Conservation (phyloP, 2,797 vertebrate genomes). For the Garrulus glandarius region DNA sequence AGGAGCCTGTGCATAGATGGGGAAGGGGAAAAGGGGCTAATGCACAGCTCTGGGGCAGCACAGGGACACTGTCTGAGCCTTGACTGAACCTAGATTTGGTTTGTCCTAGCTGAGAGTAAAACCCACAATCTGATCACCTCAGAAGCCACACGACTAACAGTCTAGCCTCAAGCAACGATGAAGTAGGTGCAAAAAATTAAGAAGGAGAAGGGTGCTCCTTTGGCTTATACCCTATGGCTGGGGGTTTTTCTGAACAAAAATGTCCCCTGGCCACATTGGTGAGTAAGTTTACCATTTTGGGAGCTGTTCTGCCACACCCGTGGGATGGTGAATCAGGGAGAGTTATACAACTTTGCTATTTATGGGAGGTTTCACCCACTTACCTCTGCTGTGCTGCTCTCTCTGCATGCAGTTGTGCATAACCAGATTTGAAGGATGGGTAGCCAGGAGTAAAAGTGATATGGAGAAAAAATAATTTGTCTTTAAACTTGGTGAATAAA, state of each 20-base stretch:
- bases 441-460: background rate
- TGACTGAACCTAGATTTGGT: accelerated
- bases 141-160: background rate
- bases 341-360: background rate
- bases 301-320: background rate
- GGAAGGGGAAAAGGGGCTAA: background rate
- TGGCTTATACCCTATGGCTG: background rate
- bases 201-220: background rate
- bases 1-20: background rate
- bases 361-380: background rate
- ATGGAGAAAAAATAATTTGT: background rate
- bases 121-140: background rate
- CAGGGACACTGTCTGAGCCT: background rate
- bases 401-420: background rate
- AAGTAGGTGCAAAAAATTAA: background rate
- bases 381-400: background rate
- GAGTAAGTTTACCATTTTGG: conserved; percentile 1
- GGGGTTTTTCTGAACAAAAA: background rate
- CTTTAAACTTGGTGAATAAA: background rate
- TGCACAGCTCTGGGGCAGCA: background rate
- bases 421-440: background rate
- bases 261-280: background rate
- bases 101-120: background rate
- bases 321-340: conserved; percentile 20
- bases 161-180: accelerated